These are phyloP conservation scores for Hoplostethus atlanticus DNA, from an alignment of 2,797 vertebrate species.

Conservation along the genomic window DNA sequence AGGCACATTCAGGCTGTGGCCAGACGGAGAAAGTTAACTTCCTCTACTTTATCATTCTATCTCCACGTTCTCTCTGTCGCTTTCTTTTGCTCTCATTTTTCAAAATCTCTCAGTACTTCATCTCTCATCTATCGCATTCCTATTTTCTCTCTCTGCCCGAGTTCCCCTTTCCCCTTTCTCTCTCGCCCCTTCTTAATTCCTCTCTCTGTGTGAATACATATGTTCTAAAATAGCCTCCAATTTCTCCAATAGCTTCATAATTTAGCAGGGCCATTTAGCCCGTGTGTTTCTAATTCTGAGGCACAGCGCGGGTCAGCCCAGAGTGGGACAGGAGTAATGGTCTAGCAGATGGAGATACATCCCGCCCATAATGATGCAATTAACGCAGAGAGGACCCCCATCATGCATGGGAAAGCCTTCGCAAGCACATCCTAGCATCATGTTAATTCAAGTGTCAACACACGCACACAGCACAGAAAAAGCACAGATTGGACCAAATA, in stretches of 20 bases:
- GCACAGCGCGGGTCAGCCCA: conserved; percentile 73
- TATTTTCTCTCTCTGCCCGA: conserved; percentile 64
- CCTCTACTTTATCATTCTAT: conserved; percentile 77
- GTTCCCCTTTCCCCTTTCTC: conserved; percentile 43
- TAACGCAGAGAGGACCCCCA: conserved; percentile 75
- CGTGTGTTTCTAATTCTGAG: conserved; percentile 79
- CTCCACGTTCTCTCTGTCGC: conserved; percentile 61
- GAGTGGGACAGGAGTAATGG: conserved; percentile 80
- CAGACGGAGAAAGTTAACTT: conserved; percentile 77
- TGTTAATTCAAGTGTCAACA: conserved; percentile 31
- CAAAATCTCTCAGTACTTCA: conserved; percentile 64
- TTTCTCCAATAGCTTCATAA: conserved; percentile 83
- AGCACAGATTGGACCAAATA: neutral
- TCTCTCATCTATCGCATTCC: conserved; percentile 73
- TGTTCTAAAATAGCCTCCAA: conserved; percentile 82
- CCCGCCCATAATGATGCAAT: conserved; percentile 84
- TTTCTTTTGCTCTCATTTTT: conserved; percentile 77
- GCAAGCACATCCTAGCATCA: conserved; percentile 28
- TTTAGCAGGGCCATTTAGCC: conserved; percentile 83
- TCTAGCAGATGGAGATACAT: conserved; percentile 84
- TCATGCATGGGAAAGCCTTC: conserved; percentile 73
- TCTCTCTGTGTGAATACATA: conserved; percentile 72
- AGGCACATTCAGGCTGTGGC: conserved; percentile 55
- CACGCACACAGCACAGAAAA: neutral
- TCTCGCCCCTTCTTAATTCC: conserved; percentile 34